Evolutionary conservation across 2,797 vertebrate species (phyloP), one percentile per base, ranked within the genome.

Genomic region (Nannoperca obscura): DNA sequence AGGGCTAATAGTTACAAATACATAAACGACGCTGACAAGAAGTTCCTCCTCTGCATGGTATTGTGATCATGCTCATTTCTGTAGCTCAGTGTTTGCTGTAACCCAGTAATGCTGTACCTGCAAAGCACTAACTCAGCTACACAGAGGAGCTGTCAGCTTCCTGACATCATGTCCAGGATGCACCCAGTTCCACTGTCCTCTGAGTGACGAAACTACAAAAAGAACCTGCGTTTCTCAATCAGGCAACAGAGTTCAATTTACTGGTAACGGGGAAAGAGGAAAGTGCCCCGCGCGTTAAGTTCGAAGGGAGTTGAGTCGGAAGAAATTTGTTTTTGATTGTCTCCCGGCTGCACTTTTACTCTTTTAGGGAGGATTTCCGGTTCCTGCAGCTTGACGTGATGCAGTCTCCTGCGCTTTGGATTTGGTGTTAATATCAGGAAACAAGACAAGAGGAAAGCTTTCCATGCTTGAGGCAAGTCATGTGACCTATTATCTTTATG

Each of bases 291-390:
- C 13, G 67, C 72, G 72, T 58, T 58, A 78, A 67, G 73, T 78
- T 87, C 70, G 74, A 66, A 81, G 63, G 32, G 70, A 82, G 82
- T 75, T 4, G 73, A 87, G 81, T 82, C 70, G 71, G 76, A 76
- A 86, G 54, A 89, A 88, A 91, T 90, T 70, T 90, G 72, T 65
- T 85, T 86, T 62, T 80, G 70, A 87, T 88, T 87, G 83, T 90
- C 84, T 77, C 78, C 67, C 65, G 82, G 81, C 72, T 74, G 73
- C 62, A 82, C 81, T 86, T 88, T 74, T 88, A 87, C 74, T 71
- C 60, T 76, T 42, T 42, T 8, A 52, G 17, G 20, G 50, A 54
- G 49, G 53, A 22, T 7, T 69, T 60, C 65, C 32, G 58, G 54
- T 68, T 76, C 62, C 66, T 78, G 62, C n/a, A 40, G 63, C 55